Evolutionary conservation across 2,113 vertebrate genomes (phyloP).

Genomic region (Pimephales promelas): DNA sequence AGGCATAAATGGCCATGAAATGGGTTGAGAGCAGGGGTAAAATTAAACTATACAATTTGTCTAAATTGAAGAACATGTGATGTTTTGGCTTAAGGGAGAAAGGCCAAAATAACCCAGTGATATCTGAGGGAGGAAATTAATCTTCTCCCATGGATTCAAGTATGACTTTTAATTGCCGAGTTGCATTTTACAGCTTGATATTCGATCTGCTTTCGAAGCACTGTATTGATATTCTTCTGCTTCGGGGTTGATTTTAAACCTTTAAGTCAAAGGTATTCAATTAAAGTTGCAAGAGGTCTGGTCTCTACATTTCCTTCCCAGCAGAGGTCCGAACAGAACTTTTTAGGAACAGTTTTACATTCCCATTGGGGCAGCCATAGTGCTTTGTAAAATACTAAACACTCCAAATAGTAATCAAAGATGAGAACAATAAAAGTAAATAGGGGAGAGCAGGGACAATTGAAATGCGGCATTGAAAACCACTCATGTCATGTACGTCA

Average conservation of each 20-base stretch:
- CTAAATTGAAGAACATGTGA: conserved; percentile 14
- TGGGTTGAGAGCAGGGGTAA: conserved; percentile 19
- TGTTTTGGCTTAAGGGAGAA: not conserved
- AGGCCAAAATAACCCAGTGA: not conserved
- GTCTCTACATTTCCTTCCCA: too few relatives aligned
- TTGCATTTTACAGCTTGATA: not conserved
- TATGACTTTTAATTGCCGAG: conserved; percentile 10
- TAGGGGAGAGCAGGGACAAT: too few relatives aligned
- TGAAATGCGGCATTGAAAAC: too few relatives aligned
- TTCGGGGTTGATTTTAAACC: not conserved
- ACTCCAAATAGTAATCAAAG: too few relatives aligned
- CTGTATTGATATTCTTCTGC: conserved; percentile 1
- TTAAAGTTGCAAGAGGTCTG: too few relatives aligned
- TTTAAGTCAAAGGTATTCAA: not conserved
- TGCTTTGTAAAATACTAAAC: too few relatives aligned
- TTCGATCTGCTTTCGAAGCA: not conserved
- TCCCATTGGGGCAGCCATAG: too few relatives aligned
- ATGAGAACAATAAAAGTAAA: too few relatives aligned
- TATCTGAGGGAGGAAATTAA: not conserved
- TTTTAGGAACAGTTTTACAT: too few relatives aligned
- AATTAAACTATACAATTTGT: conserved; percentile 43
- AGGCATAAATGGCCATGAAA: conserved; percentile 48
- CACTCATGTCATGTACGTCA: too few relatives aligned
- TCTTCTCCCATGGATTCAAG: not conserved
- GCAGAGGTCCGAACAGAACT: too few relatives aligned